Base-by-base conservation (phyloP, 2,888 invertebrate species). In the Amitus sp. region DNA sequence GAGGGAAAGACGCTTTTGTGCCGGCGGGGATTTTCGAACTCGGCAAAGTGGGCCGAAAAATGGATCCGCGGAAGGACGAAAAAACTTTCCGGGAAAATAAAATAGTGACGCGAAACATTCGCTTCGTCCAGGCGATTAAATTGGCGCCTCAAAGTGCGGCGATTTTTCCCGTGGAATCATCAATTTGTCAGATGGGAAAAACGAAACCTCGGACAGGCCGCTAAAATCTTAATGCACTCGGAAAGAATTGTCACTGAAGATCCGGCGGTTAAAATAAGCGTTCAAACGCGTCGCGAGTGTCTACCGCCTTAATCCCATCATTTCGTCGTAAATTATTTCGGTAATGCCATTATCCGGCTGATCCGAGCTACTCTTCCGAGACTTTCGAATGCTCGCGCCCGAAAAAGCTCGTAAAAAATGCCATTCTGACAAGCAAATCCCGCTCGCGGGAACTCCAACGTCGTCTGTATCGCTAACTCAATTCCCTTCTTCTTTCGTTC, bases 191-290 rank as follows among this genome's bases (percentile, higher is more conserved):
- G 57, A 28, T 23, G 50, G 56, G 15, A 50, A 52, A 39, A 27
- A 39, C 45, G 34, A 48, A 45, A 50, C 47, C 56, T 64, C 46
- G 65, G 61, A 65, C 65, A 52, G 49, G 61, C 52, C 50, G 58
- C 55, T 65, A 58, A 65, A 65, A 65, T 61, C 65, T 65, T 65
- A 65, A 65, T 65, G 65, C 65, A 61, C 61, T 65, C 58, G 65
- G 42, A 58, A 65, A 58, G 65, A 65, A 65, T 65, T 55, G 64
- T 57, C 64, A 45, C 46, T 48, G 37, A 58, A 55, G 54, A 61
- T 58, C 58, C 39, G 58, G 65, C 49, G 61, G 54, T 65, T 65
- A 61, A 65, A 65, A 65, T 65, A 65, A 61, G 49, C 65, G 61
- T 64, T 37, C 60, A 60, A 60, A 60, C 56, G 64, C 60, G 55